Conservation (phyloP, 1,140 invertebrate genomes). For the Choristoneura fumiferana region DNA sequence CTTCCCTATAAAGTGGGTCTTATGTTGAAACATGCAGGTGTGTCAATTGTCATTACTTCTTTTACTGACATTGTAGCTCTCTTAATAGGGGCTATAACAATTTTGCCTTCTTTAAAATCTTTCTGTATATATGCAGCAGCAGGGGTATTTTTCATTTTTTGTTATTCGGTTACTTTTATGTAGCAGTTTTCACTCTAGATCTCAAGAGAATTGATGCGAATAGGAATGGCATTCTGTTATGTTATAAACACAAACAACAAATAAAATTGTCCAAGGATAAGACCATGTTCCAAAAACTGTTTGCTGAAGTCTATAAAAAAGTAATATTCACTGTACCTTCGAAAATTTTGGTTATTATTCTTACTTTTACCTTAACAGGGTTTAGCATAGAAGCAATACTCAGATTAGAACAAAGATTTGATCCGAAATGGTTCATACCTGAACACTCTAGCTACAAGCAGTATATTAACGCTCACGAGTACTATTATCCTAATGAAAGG, state of each 20-base stretch:
- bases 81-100: constrained; percentile 84
- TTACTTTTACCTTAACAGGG: constrained; percentile 79
- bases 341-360: constrained; percentile 81
- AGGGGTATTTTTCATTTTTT: constrained; percentile 85
- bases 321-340: constrained; percentile 80
- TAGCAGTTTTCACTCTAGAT: constrained; percentile 87
- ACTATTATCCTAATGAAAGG: constrained; percentile 83
- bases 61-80: constrained; percentile 91
- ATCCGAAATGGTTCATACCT: constrained; percentile 88
- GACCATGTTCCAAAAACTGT: constrained; percentile 73
- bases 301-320: constrained; percentile 80
- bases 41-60: constrained; percentile 90
- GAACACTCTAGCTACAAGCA: constrained; percentile 83
- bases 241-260: constrained; percentile 82
- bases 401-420: constrained; percentile 86
- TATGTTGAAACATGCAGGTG: constrained; percentile 88
- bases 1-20: constrained; percentile 82
- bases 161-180: constrained; percentile 87
- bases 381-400: constrained; percentile 81
- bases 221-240: constrained; percentile 84
- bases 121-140: constrained; percentile 87
- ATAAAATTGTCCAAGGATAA: constrained; percentile 56
- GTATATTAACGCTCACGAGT: constrained; percentile 78
- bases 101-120: constrained; percentile 85
- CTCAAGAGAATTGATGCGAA: constrained; percentile 81